phyloP scores from a whole-genome alignment of 1,140 invertebrate genomes.

The Atopsyche davidsoni region DNA sequence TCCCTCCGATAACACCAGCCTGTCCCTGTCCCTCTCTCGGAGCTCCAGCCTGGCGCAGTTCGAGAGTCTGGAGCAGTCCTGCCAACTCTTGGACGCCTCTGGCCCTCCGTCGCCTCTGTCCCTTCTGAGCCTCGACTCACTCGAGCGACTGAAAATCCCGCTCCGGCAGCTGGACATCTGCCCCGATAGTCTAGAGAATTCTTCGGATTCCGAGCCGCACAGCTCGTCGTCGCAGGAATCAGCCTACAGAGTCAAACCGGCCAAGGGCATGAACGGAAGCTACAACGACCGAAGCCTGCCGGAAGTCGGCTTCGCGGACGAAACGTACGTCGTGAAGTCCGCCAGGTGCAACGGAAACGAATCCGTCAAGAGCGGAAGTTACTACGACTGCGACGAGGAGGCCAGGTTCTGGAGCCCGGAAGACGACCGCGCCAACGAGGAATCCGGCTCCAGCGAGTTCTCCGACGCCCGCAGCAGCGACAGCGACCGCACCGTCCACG shows the following conservation, averaged over 20 bases:
- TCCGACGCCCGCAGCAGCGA: constrained; percentile 31
- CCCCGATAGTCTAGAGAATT: constrained; percentile 49
- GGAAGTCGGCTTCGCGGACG: constrained; percentile 32
- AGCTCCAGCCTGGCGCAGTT: constrained; percentile 75
- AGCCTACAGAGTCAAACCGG: constrained; percentile 11
- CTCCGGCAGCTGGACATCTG: constrained; percentile 34
- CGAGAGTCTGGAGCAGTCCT: constrained; percentile 68
- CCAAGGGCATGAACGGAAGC: constrained; percentile 11
- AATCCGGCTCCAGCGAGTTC: constrained; percentile 35
- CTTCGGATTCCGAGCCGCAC: constrained; percentile 22
- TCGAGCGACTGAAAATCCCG: constrained; percentile 36
- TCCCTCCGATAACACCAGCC: constrained; percentile 38
- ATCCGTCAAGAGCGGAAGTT: constrained; percentile 2
- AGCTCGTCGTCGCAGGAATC: constrained; percentile 27
- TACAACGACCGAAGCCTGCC: constrained; percentile 20
- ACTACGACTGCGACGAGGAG: constrained; percentile 18
- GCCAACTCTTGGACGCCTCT: constrained; percentile 44
- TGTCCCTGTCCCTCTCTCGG: constrained; percentile 54
- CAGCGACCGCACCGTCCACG: constrained; percentile 23
- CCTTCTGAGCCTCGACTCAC: constrained; percentile 52
- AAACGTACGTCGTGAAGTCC: constrained; percentile 30
- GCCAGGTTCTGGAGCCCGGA: constrained; percentile 29
- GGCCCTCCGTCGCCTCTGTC: constrained; percentile 45
- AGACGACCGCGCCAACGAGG: constrained; percentile 34
- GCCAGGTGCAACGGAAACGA: constrained; percentile 1